Evolutionary conservation across 2,113 vertebrate genomes (phyloP).

Genomic region (Macaca fascicularis): T2T-MFA8v1.1 NC_088375.1:25865001-25865500

Average conservation of each 20-base stretch:
- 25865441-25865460: background rate
- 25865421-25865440: background rate
- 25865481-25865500: background rate
- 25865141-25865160: conserved; percentile 75
- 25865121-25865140: conserved; percentile 66
- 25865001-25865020: conserved; percentile 87
- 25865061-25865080: conserved; percentile 66
- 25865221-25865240: conserved; percentile 12
- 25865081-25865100: conserved; percentile 57
- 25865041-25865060: conserved; percentile 70
- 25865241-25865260: conserved; percentile 57
- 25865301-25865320: background rate
- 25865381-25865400: background rate
- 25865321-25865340: background rate
- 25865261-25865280: conserved; percentile 59
- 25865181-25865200: conserved; percentile 65
- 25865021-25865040: conserved; percentile 68
- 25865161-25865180: conserved; percentile 83
- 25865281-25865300: conserved; percentile 43
- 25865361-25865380: background rate
- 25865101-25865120: conserved; percentile 72
- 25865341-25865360: background rate
- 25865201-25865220: conserved; percentile 76
- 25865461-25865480: background rate
- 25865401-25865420: background rate